Percentiles rank a stretch among this genome's conserved stretches.
Evolutionary conservation across 2,888 invertebrate species (phyloP).

Genomic region (Lysandra coridon): DNA sequence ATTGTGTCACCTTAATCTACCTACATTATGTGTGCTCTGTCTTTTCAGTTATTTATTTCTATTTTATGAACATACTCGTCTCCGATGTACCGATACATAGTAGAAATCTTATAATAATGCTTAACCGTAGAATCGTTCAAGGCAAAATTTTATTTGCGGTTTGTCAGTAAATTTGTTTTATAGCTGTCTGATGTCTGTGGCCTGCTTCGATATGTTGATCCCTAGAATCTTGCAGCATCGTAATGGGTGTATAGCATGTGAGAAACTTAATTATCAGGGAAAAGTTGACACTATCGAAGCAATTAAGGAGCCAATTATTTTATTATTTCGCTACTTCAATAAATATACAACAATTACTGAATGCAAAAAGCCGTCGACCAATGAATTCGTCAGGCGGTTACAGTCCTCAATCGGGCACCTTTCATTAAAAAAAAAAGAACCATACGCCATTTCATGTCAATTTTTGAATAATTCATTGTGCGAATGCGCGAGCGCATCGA

Average conservation of each 20-base stretch:
- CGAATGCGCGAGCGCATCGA: conserved; percentile 80
- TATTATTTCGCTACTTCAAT: conserved; percentile 54
- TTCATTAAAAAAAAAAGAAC: conserved; percentile 79
- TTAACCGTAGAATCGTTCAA: conserved; percentile 46
- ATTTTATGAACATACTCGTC: neutral
- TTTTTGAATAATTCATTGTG: conserved; percentile 81
- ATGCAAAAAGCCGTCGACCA: conserved; percentile 77
- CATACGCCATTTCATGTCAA: conserved; percentile 81
- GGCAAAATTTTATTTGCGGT: conserved; percentile 70
- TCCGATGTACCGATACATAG: conserved; percentile 14
- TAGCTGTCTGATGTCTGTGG: conserved; percentile 49
- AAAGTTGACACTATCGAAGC: conserved; percentile 6
- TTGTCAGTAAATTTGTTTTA: conserved; percentile 65
- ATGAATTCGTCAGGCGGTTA: conserved; percentile 81
- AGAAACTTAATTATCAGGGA: neutral
- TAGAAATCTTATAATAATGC: conserved; percentile 33
- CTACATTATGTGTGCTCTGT: neutral
- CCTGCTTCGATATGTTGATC: conserved; percentile 37
- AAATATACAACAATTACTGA: conserved; percentile 72
- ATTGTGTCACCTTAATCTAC: neutral
- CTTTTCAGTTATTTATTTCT: neutral
- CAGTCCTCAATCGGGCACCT: conserved; percentile 81
- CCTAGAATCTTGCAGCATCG: conserved; percentile 38
- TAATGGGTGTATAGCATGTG: conserved; percentile 29
- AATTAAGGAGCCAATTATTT: conserved; percentile 37